These are phyloP conservation scores for Ondatra zibethicus DNA, from an alignment of 2,113 vertebrate species.

Conservation along the genomic window DNA sequence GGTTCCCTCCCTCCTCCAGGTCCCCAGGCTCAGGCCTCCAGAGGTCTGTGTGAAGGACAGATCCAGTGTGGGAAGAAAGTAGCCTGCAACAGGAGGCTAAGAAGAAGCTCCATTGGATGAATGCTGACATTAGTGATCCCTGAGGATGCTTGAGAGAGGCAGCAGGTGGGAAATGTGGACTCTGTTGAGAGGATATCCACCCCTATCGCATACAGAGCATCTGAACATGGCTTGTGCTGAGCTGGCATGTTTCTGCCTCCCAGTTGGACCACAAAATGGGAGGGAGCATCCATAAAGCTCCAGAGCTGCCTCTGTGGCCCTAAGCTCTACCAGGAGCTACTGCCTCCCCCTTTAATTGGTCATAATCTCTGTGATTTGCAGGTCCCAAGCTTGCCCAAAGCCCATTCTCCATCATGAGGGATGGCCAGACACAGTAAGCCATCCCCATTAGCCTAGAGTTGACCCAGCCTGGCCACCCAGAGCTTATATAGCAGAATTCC, in stretches of 20 bases:
- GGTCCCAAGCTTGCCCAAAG: not conserved
- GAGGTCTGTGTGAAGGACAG: not conserved
- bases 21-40: not conserved
- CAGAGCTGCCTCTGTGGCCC: not conserved
- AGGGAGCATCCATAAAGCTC: constrained; percentile 52
- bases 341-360: constrained; percentile 45
- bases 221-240: constrained; percentile 6
- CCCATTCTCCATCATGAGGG: not conserved
- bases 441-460: not conserved
- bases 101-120: accelerated
- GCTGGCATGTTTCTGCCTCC: constrained; percentile 51
- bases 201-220: not conserved
- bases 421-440: not conserved
- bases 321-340: constrained; percentile 42
- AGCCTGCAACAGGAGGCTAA: not conserved
- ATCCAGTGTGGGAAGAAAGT: not conserved
- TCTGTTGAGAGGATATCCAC: not conserved
- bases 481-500: not conserved
- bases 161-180: not conserved
- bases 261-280: constrained; percentile 60
- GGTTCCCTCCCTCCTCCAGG: not conserved
- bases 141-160: not conserved
- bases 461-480: not conserved
- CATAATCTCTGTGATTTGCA: constrained; percentile 73
- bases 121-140: not conserved